Evolutionary conservation across 23 tunicate genomes (phyloP), one percentile per base, ranked within the genome.

Genomic region (Halocynthia aurantium): DNA sequence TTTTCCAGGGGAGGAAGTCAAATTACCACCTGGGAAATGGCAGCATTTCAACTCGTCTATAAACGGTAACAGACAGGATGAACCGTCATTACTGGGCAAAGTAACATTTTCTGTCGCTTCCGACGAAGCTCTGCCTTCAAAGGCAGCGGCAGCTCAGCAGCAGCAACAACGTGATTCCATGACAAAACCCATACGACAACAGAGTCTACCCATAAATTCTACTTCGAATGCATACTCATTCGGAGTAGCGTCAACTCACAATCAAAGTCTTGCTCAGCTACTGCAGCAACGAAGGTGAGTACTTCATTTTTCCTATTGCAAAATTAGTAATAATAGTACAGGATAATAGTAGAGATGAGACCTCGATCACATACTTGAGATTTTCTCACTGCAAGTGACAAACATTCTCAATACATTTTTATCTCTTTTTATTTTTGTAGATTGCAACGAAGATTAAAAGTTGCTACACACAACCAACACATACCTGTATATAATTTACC

Each of bases 211-310:
- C 5, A 80, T 52, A 76, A 55, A 81, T 7, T n/a, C 55, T 55
- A 60, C 53, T 53, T 19, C 75, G 6, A 6, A 55, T 7, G 78
- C 22, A 65, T 76, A 80, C 55, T 50, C 78, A 11, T 74, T 74
- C 62, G 78, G 78, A 7, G 44, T 31, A 31, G 61, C 78, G 20
- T 6, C 40, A 8, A 62, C 55, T 17, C 63, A 74, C 40, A 31
- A 31, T 31, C 96, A 84, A 52, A 89, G 96, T 55, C 57, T 89
- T 52, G 96, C 73, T 10, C 96, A 89, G 52, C 60, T 61, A 22
- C 81, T 89, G 62, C 96, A 89, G 62, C 84, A 80, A 61, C 53
- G 96, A 80, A 80, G 88, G 88, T 87, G 53, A 66, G 81, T 75
- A 13, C 13, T 72, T 31, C 1, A 44, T 12, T 51, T 50, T 72